Base-by-base conservation (phyloP, 1,140 invertebrate genomes). In the Drosophila nebulosa region DNA sequence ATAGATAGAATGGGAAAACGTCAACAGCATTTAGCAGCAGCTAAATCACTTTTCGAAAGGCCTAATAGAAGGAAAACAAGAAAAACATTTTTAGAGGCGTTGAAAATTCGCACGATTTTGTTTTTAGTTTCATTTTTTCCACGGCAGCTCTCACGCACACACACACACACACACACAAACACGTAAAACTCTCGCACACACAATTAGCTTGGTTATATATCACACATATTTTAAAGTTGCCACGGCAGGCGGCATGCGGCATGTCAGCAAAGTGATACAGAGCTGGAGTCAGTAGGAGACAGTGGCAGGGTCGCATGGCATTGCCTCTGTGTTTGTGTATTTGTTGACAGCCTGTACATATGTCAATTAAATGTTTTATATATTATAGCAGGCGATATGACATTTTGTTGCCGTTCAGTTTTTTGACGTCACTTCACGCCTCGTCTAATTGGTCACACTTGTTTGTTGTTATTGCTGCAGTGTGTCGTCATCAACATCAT, bases 361-460 rank as follows among this genome's bases (percentile, higher is more conserved):
- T 85, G 81, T 85, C 81, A 86, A 85, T 86, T 85, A 86, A 88
- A 75, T 81, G 83, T 85, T 85, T 78, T 85, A 85, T 85, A 88
- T 78, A 71, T 79, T 86, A 69, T 50, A 56, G 64, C 26, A 55
- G n/a, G 59, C 50, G 10, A 26, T 58, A 60, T 62, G 59, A 52
- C 24, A 7, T 22, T 53, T 21, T 24, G 58, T 27, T 73, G 74
- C 52, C 56, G 73, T 46, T 46, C 64, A 50, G 30, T 30, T 58
- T 55, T 74, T 85, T 77, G 81, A 86, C 80, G 80, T 86, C 81
- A 85, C 63, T 65, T 66, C 12, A 27, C 64, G 65, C 66, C 51
- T 36, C 63, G 36, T 52, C 80, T 76, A 79, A 79, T 74, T 86
- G 81, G 65, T 46, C 83, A 88, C 80, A 83, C 70, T 74, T 80